phyloP scores from a whole-genome alignment of 2,888 invertebrate genomes.

The Mesorhabditis sp. region DNA sequence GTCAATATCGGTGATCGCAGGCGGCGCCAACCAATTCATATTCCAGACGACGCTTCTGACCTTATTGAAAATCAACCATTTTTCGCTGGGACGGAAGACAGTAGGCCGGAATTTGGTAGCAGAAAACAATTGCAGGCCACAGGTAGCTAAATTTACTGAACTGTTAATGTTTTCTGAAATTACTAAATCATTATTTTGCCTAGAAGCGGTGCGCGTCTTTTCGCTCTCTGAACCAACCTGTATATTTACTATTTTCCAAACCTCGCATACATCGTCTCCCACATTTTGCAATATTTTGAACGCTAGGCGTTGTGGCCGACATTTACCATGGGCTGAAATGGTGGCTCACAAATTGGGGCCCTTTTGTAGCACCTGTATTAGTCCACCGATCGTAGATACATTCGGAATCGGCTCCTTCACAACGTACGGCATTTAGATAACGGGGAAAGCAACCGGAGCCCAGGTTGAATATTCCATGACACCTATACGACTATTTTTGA shows the following conservation, averaged over 20 bases:
- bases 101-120: constrained; percentile 39
- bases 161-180: not conserved
- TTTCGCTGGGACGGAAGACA: not conserved
- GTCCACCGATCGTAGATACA: constrained; percentile 49
- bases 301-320: constrained; percentile 33
- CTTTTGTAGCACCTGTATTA: constrained; percentile 22
- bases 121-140: constrained; percentile 50
- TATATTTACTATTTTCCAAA: constrained; percentile 42
- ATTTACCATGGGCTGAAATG: constrained; percentile 45
- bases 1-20: too few species aligned
- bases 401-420: constrained; percentile 40
- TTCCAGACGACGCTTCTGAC: too few species aligned
- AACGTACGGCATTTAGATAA: constrained; percentile 49
- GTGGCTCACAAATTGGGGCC: too few species aligned
- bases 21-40: too few species aligned
- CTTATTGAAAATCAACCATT: too few species aligned
- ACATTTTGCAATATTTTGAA: constrained; percentile 46
- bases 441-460: constrained; percentile 45
- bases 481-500: not conserved
- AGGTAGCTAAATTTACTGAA: constrained; percentile 34
- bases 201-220: too few species aligned
- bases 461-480: constrained; percentile 41
- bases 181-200: not conserved
- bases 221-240: constrained; percentile 15
- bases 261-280: constrained; percentile 40